Base-by-base conservation (phyloP, 2,888 invertebrate genomes). In the Hemicrepidius hirtus region DNA sequence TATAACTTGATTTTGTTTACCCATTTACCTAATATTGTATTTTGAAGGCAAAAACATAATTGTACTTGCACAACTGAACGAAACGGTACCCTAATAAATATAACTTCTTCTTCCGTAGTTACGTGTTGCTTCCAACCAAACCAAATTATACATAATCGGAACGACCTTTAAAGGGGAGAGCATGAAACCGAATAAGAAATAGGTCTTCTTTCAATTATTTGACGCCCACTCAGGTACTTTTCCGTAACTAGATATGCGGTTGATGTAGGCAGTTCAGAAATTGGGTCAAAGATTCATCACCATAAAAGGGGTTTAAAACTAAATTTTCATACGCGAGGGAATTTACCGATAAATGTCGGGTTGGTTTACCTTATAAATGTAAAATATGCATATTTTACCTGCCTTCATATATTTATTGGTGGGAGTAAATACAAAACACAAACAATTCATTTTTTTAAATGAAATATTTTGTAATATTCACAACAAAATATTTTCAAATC, bases 341-440 rank as follows among this genome's bases (percentile, higher is more conserved):
- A 16, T 44, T 18, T 10, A 6, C 18, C 44, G 16, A 44, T 44
- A 44, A 44, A 44, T 4, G 44, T 44, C 44, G 16, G 7, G 13
- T 5, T 18, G 18, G 44, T 44, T 44, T 44, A 44, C 44, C 18
- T 5, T 7, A 10, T 44, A 44, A 44, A 44, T 18, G 18, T 44
- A 44, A 44, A 44, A 44, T 44, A 44, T 44, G 44, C 44, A 44
- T 44, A 44, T 44, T 44, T 44, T 44, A 32, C 32, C 32, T 32
- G 9, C 7, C 32, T 24, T 24, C 24, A 24, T 5, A 24, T 24
- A 5, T 32, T 32, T 24, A 24, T 5, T 24, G 24, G 24, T 24
- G 24, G 24, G 24, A 24, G 24, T 24, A 24, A n/a, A n/a, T n/a
- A n/a, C n/a, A n/a, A n/a, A n/a, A 3, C 24, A 24, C 24, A 24